phyloP scores from a whole-genome alignment of 1,140 invertebrate genomes.

The Mesaphorura yosii region DNA sequence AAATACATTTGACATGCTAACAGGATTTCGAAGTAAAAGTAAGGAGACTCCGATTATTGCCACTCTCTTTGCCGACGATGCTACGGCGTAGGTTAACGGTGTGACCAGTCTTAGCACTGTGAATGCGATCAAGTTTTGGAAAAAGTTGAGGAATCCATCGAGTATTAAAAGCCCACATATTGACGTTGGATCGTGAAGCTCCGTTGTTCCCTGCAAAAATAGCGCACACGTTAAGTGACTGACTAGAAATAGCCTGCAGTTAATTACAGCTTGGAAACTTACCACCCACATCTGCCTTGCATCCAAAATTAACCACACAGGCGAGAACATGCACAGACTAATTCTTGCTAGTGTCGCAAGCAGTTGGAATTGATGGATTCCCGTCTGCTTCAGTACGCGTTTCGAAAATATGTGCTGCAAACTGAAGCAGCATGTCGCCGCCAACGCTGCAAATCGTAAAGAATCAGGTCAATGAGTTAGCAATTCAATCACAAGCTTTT shows the following conservation, averaged over 20 bases:
- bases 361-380: slow-evolving; percentile 75
- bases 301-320: slow-evolving; percentile 71
- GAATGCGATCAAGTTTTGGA: slow-evolving; percentile 91
- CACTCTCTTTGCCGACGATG: slow-evolving; percentile 89
- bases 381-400: slow-evolving; percentile 74
- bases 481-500: no score
- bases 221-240: not conserved
- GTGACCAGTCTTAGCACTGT: slow-evolving; percentile 78
- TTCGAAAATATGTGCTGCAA: slow-evolving; percentile 92
- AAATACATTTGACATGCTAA: slow-evolving; percentile 70
- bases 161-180: slow-evolving; percentile 49
- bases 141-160: slow-evolving; percentile 82
- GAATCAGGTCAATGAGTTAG: not conserved
- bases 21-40: slow-evolving; percentile 82
- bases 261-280: not conserved
- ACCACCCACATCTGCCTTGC: not conserved
- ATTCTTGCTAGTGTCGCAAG: slow-evolving; percentile 67
- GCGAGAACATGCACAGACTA: slow-evolving; percentile 71
- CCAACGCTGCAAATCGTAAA: slow-evolving; percentile 56
- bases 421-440: slow-evolving; percentile 80
- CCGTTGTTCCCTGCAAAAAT: not conserved
- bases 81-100: slow-evolving; percentile 87
- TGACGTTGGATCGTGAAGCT: not conserved
- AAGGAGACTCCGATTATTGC: slow-evolving; percentile 83
- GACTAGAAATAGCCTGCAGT: not conserved